Evolutionary conservation across 2,797 vertebrate genomes (phyloP).

Genomic region (Pipistrellus kuhlii): DNA sequence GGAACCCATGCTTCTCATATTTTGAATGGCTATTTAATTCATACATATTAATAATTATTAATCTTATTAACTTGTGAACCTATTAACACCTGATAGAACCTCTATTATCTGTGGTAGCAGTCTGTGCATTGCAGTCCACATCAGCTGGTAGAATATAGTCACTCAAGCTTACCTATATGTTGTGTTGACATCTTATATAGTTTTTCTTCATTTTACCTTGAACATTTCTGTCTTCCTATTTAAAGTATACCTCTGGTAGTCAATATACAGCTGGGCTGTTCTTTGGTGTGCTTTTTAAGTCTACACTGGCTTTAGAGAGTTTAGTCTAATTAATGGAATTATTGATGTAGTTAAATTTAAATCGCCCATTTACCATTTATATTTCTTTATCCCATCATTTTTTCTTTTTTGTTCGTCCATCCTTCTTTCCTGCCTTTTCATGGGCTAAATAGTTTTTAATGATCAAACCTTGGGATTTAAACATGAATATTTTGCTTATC

Average conservation of each 20-base stretch:
- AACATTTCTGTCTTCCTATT: not conserved
- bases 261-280: not conserved
- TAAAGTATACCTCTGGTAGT: not conserved
- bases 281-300: not conserved
- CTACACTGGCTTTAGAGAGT: not conserved
- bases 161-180: not conserved
- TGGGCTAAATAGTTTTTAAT: not conserved
- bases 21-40: not conserved
- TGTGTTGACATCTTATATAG: not conserved
- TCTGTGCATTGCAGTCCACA: not conserved
- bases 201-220: not conserved
- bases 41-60: not conserved
- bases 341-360: not conserved
- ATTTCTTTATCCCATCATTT: not conserved
- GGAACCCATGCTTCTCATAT: not conserved
- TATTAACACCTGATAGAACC: not conserved
- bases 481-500: not conserved
- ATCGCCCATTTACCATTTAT: not conserved
- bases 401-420: not conserved
- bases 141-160: not conserved
- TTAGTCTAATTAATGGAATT: not conserved
- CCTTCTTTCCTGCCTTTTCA: not conserved
- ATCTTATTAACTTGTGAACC: not conserved
- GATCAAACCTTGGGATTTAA: not conserved
- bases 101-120: not conserved